Evolutionary conservation across 2,113 vertebrate genomes (phyloP).

Genomic region (Gymnocephalus cernua): DNA sequence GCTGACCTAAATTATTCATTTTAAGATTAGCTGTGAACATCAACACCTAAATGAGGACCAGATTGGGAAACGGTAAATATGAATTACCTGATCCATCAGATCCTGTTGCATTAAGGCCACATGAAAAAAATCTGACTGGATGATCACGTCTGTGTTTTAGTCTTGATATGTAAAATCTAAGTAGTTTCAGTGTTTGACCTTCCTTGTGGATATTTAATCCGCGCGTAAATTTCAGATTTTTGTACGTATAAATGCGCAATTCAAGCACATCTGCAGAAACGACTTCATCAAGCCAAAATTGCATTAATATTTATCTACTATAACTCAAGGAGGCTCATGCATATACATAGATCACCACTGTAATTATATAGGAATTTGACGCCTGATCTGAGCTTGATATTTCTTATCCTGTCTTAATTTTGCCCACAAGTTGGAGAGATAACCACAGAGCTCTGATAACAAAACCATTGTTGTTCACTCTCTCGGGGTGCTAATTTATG

Average conservation of each 20-base stretch:
- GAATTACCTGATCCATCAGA: constrained; percentile 9
- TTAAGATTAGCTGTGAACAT: constrained; percentile 68
- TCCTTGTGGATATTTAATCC: not conserved
- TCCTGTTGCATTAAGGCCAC: constrained; percentile 5
- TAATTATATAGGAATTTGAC: not conserved
- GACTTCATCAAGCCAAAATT: not conserved
- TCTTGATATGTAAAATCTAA: not conserved
- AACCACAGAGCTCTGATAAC: not conserved
- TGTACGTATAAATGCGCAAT: constrained; percentile 27
- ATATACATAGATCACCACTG: not conserved
- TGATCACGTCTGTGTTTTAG: not conserved
- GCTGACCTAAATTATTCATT: constrained; percentile 67
- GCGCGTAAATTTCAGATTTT: not conserved
- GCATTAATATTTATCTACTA: not conserved
- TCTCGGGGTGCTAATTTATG: not conserved
- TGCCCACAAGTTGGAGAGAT: constrained; percentile 16
- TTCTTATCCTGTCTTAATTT: constrained; percentile 20
- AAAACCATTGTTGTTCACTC: constrained; percentile 8
- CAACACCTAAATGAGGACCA: constrained; percentile 54
- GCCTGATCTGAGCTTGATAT: not conserved
- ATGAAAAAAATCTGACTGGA: not conserved
- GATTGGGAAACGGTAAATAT: constrained; percentile 42
- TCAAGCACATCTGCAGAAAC: constrained; percentile 11
- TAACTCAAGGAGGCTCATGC: not conserved
- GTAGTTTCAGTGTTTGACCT: not conserved